These are phyloP conservation scores for Gryllus longicercus DNA, from an alignment of 2,888 invertebrate genomes.

Conservation along the genomic window DNA sequence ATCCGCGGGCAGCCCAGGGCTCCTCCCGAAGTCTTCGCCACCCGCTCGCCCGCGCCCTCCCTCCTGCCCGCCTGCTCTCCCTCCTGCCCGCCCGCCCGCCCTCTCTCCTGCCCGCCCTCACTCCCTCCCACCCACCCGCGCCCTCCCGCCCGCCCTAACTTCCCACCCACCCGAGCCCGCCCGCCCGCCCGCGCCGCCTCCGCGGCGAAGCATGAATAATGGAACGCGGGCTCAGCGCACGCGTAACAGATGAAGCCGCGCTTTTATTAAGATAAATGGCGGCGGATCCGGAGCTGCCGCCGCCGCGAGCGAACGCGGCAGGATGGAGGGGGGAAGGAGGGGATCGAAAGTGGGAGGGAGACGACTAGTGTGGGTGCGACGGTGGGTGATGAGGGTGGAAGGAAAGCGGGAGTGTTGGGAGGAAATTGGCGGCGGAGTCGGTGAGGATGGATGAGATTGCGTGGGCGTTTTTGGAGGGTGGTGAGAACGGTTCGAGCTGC, in stretches of 20 bases:
- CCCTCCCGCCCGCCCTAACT: too few species aligned
- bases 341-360: neutral
- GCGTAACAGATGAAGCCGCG: conserved; percentile 17
- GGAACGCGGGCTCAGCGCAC: conserved; percentile 17
- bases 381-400: neutral
- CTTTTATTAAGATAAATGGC: conserved; percentile 17
- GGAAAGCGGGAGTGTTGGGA: neutral
- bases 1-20: neutral
- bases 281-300: neutral
- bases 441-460: too few species aligned
- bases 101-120: too few species aligned
- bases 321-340: too few species aligned
- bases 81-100: too few species aligned
- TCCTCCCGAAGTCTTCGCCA: neutral
- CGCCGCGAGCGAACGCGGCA: neutral
- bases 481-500: too few species aligned
- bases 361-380: neutral
- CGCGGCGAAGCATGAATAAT: conserved; percentile 17
- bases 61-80: too few species aligned
- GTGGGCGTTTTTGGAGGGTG: too few species aligned
- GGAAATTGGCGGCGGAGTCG: neutral
- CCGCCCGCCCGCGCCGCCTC: neutral
- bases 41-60: too few species aligned
- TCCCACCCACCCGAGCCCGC: too few species aligned
- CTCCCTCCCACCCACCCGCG: too few species aligned